Evolutionary conservation across 1,140 invertebrate species (phyloP).

Genomic region (Tenebrio molitor): DNA sequence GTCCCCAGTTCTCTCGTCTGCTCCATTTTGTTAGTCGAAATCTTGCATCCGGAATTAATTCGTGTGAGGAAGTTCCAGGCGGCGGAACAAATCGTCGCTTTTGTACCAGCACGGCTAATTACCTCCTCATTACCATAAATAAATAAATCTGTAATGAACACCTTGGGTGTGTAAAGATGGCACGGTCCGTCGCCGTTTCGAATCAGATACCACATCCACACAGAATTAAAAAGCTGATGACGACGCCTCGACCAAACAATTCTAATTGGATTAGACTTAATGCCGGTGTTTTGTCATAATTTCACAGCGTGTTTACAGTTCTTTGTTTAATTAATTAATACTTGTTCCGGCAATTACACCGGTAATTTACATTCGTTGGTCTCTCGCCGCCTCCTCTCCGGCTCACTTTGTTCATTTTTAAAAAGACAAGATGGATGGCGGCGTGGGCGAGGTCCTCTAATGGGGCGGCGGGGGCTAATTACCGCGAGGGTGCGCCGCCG

Average conservation of each 20-base stretch:
- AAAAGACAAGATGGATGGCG: neutral
- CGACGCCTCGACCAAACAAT: slow-evolving; percentile 14
- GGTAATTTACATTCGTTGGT: slow-evolving; percentile 51
- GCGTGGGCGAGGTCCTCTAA: neutral
- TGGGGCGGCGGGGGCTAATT: too few relatives aligned
- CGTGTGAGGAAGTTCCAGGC: too few relatives aligned
- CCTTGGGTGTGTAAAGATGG: slow-evolving; percentile 53
- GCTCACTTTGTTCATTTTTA: slow-evolving; percentile 21
- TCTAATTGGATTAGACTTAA: slow-evolving; percentile 51
- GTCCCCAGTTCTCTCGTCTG: too few relatives aligned
- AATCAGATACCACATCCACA: slow-evolving; percentile 43
- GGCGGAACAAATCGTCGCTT: slow-evolving; percentile 50
- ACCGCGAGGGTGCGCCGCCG: too few relatives aligned
- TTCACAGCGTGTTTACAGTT: slow-evolving; percentile 49
- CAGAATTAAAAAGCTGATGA: slow-evolving; percentile 2
- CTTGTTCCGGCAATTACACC: slow-evolving; percentile 51
- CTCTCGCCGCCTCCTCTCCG: slow-evolving; percentile 41
- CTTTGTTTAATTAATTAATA: slow-evolving; percentile 54
- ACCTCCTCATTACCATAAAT: slow-evolving; percentile 53
- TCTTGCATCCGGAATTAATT: too few relatives aligned
- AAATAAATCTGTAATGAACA: slow-evolving; percentile 55
- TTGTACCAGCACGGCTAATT: slow-evolving; percentile 51
- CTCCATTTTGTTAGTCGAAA: too few relatives aligned
- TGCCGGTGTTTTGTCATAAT: slow-evolving; percentile 50
- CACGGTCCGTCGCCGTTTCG: slow-evolving; percentile 50